Evolutionary conservation across 2,888 invertebrate species (phyloP).

Genomic region (Luperina testacea): DNA sequence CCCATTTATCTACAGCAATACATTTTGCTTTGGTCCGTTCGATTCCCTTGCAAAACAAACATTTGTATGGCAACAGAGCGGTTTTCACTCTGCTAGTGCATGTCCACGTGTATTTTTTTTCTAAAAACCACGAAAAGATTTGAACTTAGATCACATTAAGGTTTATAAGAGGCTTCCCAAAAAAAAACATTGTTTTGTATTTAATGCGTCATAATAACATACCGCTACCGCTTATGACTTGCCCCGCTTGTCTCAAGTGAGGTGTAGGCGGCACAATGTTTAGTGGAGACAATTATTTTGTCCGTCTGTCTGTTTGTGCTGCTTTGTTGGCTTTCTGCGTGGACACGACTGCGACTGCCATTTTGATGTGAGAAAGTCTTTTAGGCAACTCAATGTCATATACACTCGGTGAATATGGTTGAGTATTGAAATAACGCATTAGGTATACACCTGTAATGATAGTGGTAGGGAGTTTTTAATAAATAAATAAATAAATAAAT

Average conservation of each 20-base stretch:
- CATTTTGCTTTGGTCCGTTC: background rate
- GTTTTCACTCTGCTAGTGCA: background rate
- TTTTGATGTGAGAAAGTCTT: slow-evolving; percentile 47
- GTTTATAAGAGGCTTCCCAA: background rate
- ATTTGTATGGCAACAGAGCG: background rate
- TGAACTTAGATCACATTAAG: background rate
- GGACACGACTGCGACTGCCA: slow-evolving; percentile 65
- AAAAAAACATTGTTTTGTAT: background rate
- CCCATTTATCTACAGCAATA: background rate
- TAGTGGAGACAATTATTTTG: slow-evolving; percentile 84
- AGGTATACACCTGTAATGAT: no score
- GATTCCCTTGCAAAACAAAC: background rate
- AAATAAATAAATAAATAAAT: no score
- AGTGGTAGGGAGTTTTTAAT: no score
- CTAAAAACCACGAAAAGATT: background rate
- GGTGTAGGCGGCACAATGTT: slow-evolving; percentile 83
- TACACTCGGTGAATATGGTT: background rate
- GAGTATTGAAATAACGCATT: background rate
- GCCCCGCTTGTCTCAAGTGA: slow-evolving; percentile 57
- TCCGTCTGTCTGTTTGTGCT: slow-evolving; percentile 78
- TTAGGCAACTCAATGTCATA: background rate
- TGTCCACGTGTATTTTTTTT: background rate
- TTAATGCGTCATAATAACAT: background rate
- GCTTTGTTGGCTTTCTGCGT: slow-evolving; percentile 64
- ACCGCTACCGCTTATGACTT: slow-evolving; percentile 53